Percentiles rank a stretch among this genome's conserved stretches.
Evolutionary conservation across 2,113 vertebrate genomes (phyloP).

Genomic region (Dryoscopus gambensis): DNA sequence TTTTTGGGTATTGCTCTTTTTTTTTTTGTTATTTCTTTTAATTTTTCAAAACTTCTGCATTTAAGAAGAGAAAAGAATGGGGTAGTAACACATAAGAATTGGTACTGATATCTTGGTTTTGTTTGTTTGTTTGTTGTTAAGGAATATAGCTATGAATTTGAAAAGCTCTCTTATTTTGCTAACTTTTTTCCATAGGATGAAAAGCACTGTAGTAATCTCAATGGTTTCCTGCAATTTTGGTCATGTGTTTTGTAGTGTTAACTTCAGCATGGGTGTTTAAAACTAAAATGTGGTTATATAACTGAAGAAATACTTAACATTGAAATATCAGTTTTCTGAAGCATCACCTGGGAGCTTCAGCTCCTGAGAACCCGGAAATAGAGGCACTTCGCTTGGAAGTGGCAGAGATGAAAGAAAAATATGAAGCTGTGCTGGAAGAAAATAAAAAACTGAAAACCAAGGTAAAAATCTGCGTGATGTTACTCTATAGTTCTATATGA

Average conservation of each 20-base stretch:
- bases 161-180: neutral
- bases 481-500: neutral
- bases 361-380: slow-evolving; percentile 79
- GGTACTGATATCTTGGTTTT: neutral
- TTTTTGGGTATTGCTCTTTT: neutral
- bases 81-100: neutral
- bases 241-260: neutral
- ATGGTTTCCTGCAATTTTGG: neutral
- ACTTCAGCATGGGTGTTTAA: neutral
- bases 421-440: slow-evolving; percentile 85
- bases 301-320: slow-evolving; percentile 70
- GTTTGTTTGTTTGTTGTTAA: neutral
- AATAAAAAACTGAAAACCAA: slow-evolving; percentile 87
- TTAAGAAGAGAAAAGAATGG: neutral
- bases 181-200: neutral
- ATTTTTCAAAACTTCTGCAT: neutral
- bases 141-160: neutral
- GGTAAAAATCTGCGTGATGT: slow-evolving; percentile 69
- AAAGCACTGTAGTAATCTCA: neutral
- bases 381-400: slow-evolving; percentile 84
- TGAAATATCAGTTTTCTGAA: slow-evolving; percentile 85
- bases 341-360: slow-evolving; percentile 83
- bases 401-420: slow-evolving; percentile 87
- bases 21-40: neutral
- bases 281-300: neutral